A percentile compares a stretch with the other conserved stretches of the same genome.
Conservation (phyloP, 2,797 vertebrate species). For the Halcyon leucocephala region DNA sequence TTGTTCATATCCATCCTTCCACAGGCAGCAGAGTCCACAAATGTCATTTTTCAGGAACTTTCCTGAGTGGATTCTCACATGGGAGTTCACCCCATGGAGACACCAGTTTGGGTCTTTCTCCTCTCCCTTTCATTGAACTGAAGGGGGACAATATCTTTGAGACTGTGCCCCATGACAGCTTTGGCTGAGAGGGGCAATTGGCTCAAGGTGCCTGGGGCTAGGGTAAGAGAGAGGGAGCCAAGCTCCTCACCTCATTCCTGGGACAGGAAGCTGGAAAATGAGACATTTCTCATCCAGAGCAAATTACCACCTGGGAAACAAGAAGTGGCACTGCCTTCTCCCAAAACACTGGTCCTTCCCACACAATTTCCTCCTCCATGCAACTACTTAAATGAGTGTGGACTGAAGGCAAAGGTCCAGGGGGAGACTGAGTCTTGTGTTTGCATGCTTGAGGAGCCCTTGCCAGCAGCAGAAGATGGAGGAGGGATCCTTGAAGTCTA, state of each 20-base stretch:
- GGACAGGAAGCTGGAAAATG: background rate
- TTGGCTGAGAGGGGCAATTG: background rate
- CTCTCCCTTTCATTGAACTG: background rate
- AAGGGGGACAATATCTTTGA: background rate
- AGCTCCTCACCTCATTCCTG: background rate
- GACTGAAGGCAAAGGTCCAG: accelerated
- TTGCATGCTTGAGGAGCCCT: background rate
- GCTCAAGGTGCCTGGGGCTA: background rate
- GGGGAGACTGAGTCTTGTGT: background rate
- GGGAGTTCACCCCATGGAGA: background rate
- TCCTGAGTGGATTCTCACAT: background rate
- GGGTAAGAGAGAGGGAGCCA: background rate
- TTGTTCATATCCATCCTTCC: background rate
- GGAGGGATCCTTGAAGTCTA: background rate
- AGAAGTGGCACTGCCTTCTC: background rate
- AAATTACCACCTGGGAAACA: background rate
- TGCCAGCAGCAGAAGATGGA: background rate
- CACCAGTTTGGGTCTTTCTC: background rate
- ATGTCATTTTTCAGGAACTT: background rate
- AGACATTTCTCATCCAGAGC: background rate
- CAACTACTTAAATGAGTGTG: background rate
- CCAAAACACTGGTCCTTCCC: background rate
- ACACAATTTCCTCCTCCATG: background rate
- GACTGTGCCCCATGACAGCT: background rate
- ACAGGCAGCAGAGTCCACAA: background rate